Conservation (phyloP, 1,140 invertebrate genomes). For the Lutraria rhynchaena region DNA sequence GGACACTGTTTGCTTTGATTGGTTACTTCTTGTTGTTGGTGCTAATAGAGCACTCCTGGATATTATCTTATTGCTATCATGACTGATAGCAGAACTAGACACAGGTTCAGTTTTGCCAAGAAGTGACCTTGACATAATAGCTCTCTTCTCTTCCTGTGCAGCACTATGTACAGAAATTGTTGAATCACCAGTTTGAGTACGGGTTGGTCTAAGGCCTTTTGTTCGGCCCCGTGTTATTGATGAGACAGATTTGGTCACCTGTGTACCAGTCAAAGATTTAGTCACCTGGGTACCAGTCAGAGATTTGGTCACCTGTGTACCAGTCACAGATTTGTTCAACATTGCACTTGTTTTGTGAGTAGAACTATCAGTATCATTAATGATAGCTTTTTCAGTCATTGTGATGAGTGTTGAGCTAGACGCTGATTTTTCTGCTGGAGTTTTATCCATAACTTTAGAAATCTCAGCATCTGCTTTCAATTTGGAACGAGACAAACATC, state of each 20-base stretch:
- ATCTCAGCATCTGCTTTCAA: not conserved
- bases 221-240: not conserved
- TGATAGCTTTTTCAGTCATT: no score
- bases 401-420: not conserved
- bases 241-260: conserved; percentile 1
- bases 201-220: conserved; percentile 15
- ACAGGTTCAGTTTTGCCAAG: conserved; percentile 1
- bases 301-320: no score
- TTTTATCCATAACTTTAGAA: not conserved
- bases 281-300: not conserved
- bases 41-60: no score
- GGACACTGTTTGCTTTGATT: no score
- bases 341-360: conserved; percentile 8
- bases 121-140: not conserved
- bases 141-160: not conserved
- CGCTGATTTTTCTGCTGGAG: not conserved
- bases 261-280: not conserved
- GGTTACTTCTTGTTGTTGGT: no score
- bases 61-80: no score
- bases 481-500: conserved; percentile 34
- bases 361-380: no score
- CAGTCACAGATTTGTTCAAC: conserved; percentile 2
- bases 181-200: not conserved
- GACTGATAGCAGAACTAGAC: not conserved
- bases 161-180: conserved; percentile 6